phyloP scores from a whole-genome alignment of 2,113 vertebrate genomes.

The Diphyllodes magnificus region DNA sequence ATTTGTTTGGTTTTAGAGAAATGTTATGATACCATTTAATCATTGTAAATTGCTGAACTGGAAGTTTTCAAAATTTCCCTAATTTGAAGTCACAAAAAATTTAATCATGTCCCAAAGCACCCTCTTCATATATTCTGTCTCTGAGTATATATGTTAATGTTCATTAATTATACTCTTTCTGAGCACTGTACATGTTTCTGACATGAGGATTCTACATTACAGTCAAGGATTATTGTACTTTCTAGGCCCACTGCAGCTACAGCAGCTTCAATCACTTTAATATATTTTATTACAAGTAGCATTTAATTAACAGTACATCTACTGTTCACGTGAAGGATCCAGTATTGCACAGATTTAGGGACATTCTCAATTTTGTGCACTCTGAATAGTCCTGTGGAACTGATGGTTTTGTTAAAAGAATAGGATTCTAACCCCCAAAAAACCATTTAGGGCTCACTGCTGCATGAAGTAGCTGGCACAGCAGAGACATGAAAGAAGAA shows the following conservation, averaged over 20 bases:
- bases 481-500: neutral
- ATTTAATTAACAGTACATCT: constrained; percentile 69
- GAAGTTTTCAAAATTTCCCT: constrained; percentile 30
- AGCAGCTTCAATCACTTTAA: constrained; percentile 63
- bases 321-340: constrained; percentile 25
- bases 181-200: constrained; percentile 59
- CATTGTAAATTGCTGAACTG: constrained; percentile 16
- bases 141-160: constrained; percentile 66
- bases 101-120: constrained; percentile 55
- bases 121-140: constrained; percentile 27
- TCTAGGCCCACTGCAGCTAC: constrained; percentile 54
- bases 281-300: constrained; percentile 62
- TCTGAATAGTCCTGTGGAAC: neutral
- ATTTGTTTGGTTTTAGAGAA: neutral
- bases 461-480: neutral
- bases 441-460: neutral
- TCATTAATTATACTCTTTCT: constrained; percentile 69
- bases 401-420: neutral
- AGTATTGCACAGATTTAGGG: constrained; percentile 24
- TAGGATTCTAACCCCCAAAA: neutral
- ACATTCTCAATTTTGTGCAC: neutral
- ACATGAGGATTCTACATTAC: constrained; percentile 56
- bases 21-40: constrained; percentile 11
- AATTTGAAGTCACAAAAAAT: constrained; percentile 41
- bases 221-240: constrained; percentile 69